Conservation (phyloP, 1,140 invertebrate genomes). For the Drosophila varians region DNA sequence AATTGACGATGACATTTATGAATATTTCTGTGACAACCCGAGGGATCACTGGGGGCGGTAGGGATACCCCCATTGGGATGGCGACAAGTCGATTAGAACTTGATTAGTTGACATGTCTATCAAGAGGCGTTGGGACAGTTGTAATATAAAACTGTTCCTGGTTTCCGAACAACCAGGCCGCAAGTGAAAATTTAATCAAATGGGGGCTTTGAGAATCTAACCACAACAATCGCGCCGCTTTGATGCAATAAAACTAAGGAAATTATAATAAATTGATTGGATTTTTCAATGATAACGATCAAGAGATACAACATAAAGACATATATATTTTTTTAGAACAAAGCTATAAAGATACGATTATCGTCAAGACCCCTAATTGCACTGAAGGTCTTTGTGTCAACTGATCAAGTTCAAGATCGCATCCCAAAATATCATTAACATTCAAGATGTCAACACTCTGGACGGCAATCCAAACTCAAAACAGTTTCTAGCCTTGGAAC, state of each 20-base stretch:
- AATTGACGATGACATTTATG: slow-evolving; percentile 78
- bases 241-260: too few species aligned
- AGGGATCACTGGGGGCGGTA: slow-evolving; percentile 36
- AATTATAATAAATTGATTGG: slow-evolving; percentile 9
- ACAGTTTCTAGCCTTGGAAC: slow-evolving; percentile 58
- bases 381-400: slow-evolving; percentile 18
- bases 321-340: too few species aligned
- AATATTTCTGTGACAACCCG: slow-evolving; percentile 58
- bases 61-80: slow-evolving; percentile 11
- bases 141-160: slow-evolving; percentile 60
- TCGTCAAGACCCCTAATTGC: slow-evolving; percentile 26
- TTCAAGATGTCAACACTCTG: slow-evolving; percentile 69
- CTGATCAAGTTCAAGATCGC: slow-evolving; percentile 34
- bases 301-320: too few species aligned
- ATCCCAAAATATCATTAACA: slow-evolving; percentile 56
- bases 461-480: slow-evolving; percentile 54
- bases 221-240: slow-evolving; percentile 62
- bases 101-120: slow-evolving; percentile 48
- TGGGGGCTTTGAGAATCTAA: slow-evolving; percentile 15
- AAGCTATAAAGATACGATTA: slow-evolving; percentile 3
- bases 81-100: slow-evolving; percentile 7
- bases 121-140: slow-evolving; percentile 13
- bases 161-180: slow-evolving; percentile 19
- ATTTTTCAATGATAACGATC: too few species aligned
- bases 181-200: slow-evolving; percentile 60